A percentile compares a stretch with the other conserved stretches of the same genome.
Conservation (phyloP, 2,888 invertebrate species). For the Chirona hameri region DNA sequence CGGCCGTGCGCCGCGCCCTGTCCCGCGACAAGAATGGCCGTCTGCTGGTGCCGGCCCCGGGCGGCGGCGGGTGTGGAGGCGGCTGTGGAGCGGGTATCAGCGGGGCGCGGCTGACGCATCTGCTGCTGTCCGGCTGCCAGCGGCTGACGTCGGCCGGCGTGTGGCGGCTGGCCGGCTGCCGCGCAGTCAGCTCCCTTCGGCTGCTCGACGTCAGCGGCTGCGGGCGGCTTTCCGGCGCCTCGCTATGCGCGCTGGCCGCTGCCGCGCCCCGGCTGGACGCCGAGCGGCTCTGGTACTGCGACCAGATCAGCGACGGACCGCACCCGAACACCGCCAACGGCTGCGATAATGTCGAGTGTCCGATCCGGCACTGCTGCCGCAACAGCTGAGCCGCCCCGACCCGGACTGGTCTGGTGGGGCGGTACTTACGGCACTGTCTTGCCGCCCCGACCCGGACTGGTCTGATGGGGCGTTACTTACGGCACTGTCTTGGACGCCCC, state of each 20-base stretch:
- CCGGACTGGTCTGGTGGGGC: too few relatives aligned
- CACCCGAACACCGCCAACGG: slow-evolving; percentile 42
- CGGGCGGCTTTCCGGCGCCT: slow-evolving; percentile 40
- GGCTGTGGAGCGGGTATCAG: not conserved
- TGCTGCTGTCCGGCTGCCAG: slow-evolving; percentile 38
- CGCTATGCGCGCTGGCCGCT: slow-evolving; percentile 38
- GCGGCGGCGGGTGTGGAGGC: not conserved
- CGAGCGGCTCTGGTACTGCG: slow-evolving; percentile 43
- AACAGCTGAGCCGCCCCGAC: not conserved
- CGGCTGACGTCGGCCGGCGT: slow-evolving; percentile 38
- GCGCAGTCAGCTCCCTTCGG: slow-evolving; percentile 56
- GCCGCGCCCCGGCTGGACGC: slow-evolving; percentile 39
- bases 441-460: too few relatives aligned
- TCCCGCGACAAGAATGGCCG: too few relatives aligned
- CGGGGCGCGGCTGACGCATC: not conserved
- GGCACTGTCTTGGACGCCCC: too few relatives aligned
- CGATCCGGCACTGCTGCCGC: slow-evolving; percentile 41
- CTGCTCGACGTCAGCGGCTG: slow-evolving; percentile 43
- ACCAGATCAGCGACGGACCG: slow-evolving; percentile 42
- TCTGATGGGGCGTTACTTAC: too few relatives aligned
- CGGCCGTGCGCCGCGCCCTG: too few relatives aligned
- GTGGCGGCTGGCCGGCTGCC: slow-evolving; percentile 56
- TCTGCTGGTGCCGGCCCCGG: not conserved
- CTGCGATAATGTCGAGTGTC: slow-evolving; percentile 42
- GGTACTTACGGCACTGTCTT: too few relatives aligned